Conservation (phyloP, 2,113 vertebrate species). For the Cavia aperea region DNA sequence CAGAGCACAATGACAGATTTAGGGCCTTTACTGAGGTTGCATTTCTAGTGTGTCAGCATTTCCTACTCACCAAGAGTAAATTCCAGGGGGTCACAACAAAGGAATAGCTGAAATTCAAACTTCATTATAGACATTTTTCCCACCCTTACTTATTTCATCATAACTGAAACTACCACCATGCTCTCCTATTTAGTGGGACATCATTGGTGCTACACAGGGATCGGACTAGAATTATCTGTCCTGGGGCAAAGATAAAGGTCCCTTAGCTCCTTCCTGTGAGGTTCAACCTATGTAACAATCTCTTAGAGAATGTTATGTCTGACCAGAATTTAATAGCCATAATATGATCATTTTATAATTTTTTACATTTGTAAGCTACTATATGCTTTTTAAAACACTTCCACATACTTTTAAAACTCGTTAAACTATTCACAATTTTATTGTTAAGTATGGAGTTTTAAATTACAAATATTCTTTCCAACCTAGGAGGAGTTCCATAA, state of each 20-base stretch:
- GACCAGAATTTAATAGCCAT: slow-evolving; percentile 39
- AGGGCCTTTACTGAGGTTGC: slow-evolving; percentile 86
- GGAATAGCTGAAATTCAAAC: slow-evolving; percentile 60
- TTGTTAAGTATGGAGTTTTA: slow-evolving; percentile 37
- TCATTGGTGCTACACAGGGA: not conserved
- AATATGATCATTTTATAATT: slow-evolving; percentile 40
- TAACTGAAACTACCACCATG: slow-evolving; percentile 50
- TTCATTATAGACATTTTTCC: slow-evolving; percentile 63
- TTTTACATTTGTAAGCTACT: slow-evolving; percentile 38
- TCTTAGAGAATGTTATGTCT: slow-evolving; percentile 26
- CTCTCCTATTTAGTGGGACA: slow-evolving; percentile 42
- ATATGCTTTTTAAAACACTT: slow-evolving; percentile 36
- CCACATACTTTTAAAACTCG: not conserved
- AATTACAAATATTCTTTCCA: slow-evolving; percentile 50
- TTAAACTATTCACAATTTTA: slow-evolving; percentile 43
- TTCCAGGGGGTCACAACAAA: slow-evolving; percentile 76
- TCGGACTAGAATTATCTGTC: slow-evolving; percentile 40
- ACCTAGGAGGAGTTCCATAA: slow-evolving; percentile 33
- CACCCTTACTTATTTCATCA: slow-evolving; percentile 62
- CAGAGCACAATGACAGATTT: slow-evolving; percentile 90
- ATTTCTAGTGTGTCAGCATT: slow-evolving; percentile 86
- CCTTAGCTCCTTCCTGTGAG: not conserved
- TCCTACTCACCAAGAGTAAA: slow-evolving; percentile 77
- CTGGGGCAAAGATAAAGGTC: not conserved
- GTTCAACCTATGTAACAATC: not conserved